Evolutionary conservation across 2,113 vertebrate species (phyloP).

Genomic region (Nematolebias whitei): DNA sequence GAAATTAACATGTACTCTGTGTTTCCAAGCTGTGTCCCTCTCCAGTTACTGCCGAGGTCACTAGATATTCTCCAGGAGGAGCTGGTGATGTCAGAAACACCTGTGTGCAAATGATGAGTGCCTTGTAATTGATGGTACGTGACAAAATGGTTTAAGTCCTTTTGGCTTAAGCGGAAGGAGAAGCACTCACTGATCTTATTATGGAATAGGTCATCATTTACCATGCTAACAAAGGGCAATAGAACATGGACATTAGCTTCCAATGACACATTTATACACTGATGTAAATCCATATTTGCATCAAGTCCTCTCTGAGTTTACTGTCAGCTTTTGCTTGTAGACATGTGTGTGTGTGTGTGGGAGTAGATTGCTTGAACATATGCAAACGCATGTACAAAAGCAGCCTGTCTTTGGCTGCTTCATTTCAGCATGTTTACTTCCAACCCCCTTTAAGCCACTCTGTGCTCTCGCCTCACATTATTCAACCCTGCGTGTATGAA

Average conservation of each 20-base stretch:
- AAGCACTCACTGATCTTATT: slow-evolving; percentile 9
- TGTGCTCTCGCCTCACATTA: background rate
- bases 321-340: background rate
- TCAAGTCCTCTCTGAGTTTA: slow-evolving; percentile 16
- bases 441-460: background rate
- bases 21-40: slow-evolving; percentile 15
- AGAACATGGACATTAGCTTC: background rate
- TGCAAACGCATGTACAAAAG: slow-evolving; percentile 27
- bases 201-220: slow-evolving; percentile 30
- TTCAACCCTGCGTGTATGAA: background rate
- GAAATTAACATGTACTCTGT: slow-evolving; percentile 32
- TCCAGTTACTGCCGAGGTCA: slow-evolving; percentile 23
- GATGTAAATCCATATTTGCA: slow-evolving; percentile 26
- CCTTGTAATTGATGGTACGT: background rate
- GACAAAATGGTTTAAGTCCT: slow-evolving; percentile 7
- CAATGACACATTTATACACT: background rate
- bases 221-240: slow-evolving; percentile 5
- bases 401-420: background rate
- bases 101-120: slow-evolving; percentile 10
- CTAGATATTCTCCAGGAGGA: slow-evolving; percentile 31
- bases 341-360: background rate
- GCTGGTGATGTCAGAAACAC: slow-evolving; percentile 37
- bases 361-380: slow-evolving; percentile 19
- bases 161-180: slow-evolving; percentile 14
- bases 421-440: slow-evolving; percentile 20